Evolutionary conservation across 2,797 vertebrate genomes (phyloP), one percentile per base, ranked within the genome.

Genomic region (Lacerta agilis): DNA sequence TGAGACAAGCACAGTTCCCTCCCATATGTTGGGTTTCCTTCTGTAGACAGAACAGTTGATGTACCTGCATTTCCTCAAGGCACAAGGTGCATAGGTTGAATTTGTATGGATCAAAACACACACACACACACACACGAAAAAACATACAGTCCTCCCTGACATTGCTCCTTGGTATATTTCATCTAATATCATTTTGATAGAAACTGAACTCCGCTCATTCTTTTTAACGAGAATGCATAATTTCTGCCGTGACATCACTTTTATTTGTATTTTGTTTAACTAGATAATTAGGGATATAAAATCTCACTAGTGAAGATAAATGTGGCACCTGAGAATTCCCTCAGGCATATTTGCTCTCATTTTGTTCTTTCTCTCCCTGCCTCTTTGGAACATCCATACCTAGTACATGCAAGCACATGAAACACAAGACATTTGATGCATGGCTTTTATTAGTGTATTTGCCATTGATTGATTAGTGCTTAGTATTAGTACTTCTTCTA

Each of bases 361-460:
- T 93, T 87, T 93, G 91, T 94, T 94, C 93, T 89, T 81, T 88
- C 93, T 92, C 4, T 90, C 76, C 90, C 91, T 83, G 5, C 89
- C 88, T 84, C 76, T 82, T 73, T 69, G 45, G 72, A 89, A 90
- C 92, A 93, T 93, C 91, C 93, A 95, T 93, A 91, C 92, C 89
- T 1, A 4, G 89, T 82, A 71, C 95, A 91, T 94, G 91, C 92
- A 92, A 95, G 95, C 93, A 89, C 94, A 94, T 96, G 96, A 92
- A 91, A 93, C 64, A 94, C 96, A 18, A 92, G 94, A 94, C 96
- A 88, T 91, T 97, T 99, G 98, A 99, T 99, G 98, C 98, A 99
- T 99, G 97, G 97, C 97, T 98, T 99, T 99, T 98, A 99, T 99
- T 99, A 99, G 98, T 97, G 97, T 96, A 87, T 97, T 98, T 98